A percentile compares a stretch with the other conserved stretches of the same genome.
These are phyloP conservation scores for Pachyuromys duprasi DNA, from an alignment of 2,797 vertebrate species.

Conservation along the genomic window DNA sequence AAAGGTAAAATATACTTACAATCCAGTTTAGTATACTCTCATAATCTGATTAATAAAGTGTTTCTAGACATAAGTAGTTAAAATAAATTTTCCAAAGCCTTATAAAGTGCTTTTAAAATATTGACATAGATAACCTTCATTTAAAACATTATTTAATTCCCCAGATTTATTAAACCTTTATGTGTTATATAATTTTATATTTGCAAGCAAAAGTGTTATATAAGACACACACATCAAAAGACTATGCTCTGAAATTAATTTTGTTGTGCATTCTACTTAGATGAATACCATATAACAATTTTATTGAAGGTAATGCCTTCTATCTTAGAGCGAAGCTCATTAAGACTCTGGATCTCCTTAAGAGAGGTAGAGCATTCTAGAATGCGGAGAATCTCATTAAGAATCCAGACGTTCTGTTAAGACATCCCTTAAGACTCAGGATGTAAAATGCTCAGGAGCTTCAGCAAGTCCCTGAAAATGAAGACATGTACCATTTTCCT, in stretches of 20 bases:
- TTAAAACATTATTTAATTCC: background rate
- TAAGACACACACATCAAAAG: background rate
- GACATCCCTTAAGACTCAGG: background rate
- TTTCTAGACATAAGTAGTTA: background rate
- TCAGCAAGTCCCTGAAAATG: background rate
- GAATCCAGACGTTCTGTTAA: background rate
- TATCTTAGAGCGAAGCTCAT: background rate
- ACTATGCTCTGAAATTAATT: background rate
- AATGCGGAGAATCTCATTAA: background rate
- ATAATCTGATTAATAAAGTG: background rate
- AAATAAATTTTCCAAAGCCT: background rate
- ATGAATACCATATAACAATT: background rate
- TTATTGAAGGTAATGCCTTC: background rate
- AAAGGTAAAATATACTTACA: background rate
- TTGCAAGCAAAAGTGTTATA: background rate
- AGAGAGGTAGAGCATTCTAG: background rate
- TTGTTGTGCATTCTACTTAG: background rate
- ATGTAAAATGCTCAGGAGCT: background rate
- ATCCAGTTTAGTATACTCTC: constrained; percentile 9
- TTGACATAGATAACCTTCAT: background rate
- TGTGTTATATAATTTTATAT: background rate
- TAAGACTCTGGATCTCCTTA: background rate
- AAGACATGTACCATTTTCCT: no score
- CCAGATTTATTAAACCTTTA: background rate
- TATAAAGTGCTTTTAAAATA: background rate